Evolutionary conservation across 2,888 invertebrate genomes (phyloP).

Genomic region (Smittia sp.): DNA sequence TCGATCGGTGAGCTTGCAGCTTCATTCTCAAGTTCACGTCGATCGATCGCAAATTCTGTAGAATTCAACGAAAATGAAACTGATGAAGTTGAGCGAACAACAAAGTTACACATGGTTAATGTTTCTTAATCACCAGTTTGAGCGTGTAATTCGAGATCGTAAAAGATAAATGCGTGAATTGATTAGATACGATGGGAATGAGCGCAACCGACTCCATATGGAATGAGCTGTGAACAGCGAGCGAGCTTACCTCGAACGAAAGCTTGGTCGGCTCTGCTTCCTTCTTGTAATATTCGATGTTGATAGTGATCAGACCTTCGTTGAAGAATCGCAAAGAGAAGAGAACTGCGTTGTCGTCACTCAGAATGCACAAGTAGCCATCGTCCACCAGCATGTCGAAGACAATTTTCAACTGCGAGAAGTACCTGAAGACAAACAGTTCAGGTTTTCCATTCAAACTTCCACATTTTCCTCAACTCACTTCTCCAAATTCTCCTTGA

Average conservation of each 20-base stretch:
- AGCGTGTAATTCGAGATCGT: background rate
- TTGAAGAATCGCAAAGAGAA: conserved; percentile 70
- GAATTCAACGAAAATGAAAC: background rate
- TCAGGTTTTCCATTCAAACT: too few relatives aligned
- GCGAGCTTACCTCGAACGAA: conserved; percentile 67
- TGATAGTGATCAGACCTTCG: conserved; percentile 74
- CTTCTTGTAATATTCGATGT: conserved; percentile 77
- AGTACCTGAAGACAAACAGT: conserved; percentile 67
- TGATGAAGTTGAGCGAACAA: background rate
- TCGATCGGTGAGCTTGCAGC: conserved; percentile 72
- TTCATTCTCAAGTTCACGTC: conserved; percentile 70
- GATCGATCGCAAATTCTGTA: conserved; percentile 67
- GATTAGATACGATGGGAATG: too few relatives aligned
- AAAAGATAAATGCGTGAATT: too few relatives aligned
- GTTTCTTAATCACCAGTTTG: background rate
- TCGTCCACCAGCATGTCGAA: conserved; percentile 67
- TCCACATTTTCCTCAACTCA: too few relatives aligned
- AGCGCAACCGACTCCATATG: background rate
- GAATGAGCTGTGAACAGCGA: background rate
- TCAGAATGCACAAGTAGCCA: conserved; percentile 67
- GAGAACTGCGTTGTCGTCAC: conserved; percentile 64
- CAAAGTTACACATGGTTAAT: background rate
- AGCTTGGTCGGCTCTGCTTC: conserved; percentile 71
- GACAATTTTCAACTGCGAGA: conserved; percentile 67
- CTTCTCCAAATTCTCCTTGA: conserved; percentile 68